A percentile compares a stretch with the other conserved stretches of the same genome.
phyloP scores from a whole-genome alignment of 1,140 invertebrate species.

The Drosophila sucinea region DNA sequence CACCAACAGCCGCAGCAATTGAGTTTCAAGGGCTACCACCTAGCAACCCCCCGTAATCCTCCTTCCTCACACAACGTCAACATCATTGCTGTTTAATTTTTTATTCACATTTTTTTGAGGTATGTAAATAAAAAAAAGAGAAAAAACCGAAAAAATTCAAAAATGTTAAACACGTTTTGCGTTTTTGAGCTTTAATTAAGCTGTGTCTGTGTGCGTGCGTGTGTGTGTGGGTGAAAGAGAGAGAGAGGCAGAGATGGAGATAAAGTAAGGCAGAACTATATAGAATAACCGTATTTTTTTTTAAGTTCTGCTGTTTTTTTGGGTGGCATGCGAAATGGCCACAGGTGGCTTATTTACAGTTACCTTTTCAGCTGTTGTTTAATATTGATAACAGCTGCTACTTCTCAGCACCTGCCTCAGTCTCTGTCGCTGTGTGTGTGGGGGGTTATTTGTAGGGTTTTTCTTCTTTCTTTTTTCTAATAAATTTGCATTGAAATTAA shows the following conservation, averaged over 20 bases:
- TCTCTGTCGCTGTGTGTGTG: constrained; percentile 14
- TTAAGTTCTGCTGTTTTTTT: constrained; percentile 31
- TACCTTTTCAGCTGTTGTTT: constrained; percentile 38
- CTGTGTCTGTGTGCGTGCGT: background rate
- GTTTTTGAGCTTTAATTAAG: constrained; percentile 20
- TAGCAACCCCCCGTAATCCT: background rate
- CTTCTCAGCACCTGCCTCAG: background rate
- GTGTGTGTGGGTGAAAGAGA: constrained; percentile 10
- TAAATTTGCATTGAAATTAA: background rate
- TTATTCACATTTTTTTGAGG: constrained; percentile 50
- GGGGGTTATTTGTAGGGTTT: constrained; percentile 13
- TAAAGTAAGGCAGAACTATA: constrained; percentile 2
- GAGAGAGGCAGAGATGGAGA: background rate
- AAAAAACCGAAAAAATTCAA: constrained; percentile 1
- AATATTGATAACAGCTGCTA: constrained; percentile 49
- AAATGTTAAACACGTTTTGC: constrained; percentile 26
- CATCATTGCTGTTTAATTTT: constrained; percentile 28
- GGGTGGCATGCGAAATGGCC: constrained; percentile 44
- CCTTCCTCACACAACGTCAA: constrained; percentile 6
- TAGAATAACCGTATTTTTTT: constrained; percentile 18
- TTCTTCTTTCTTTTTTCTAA: constrained; percentile 6
- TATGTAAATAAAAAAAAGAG: constrained; percentile 8
- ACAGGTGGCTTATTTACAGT: constrained; percentile 59
- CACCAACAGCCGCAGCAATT: constrained; percentile 13
- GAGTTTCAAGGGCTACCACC: constrained; percentile 44